Evolutionary conservation across 2,888 invertebrate species (phyloP).

Genomic region (Tetragonula carbonaria): DNA sequence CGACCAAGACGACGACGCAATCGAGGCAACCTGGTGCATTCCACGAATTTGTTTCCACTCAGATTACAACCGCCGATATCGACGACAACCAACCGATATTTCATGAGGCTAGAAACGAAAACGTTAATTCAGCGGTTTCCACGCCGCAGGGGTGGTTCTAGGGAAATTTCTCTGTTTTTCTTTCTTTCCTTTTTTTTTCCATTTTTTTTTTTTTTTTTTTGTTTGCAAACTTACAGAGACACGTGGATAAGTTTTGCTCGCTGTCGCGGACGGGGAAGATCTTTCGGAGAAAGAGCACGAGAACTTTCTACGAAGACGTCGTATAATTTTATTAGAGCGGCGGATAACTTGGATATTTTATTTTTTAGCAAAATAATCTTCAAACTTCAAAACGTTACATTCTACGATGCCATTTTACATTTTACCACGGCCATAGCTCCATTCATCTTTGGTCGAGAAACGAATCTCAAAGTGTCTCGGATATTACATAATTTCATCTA

Average conservation of each 20-base stretch:
- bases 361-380: neutral
- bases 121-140: conserved; percentile 54
- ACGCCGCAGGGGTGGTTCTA: neutral
- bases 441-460: neutral
- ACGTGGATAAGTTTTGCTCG: neutral
- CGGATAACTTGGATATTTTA: neutral
- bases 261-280: neutral
- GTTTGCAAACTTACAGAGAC: neutral
- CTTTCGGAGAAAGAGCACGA: neutral
- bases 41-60: conserved; percentile 72
- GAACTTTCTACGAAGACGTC: neutral
- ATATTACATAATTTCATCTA: neutral
- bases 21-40: conserved; percentile 60
- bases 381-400: neutral
- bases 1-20: conserved; percentile 63
- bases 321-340: neutral
- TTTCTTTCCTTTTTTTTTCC: neutral
- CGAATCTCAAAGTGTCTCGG: neutral
- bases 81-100: conserved; percentile 69
- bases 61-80: conserved; percentile 70
- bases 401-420: neutral
- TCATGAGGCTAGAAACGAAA: conserved; percentile 61
- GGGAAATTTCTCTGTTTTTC: neutral
- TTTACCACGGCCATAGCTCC: neutral
- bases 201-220: neutral